These are phyloP conservation scores for Antechinus stuartii DNA, from an alignment of 2,113 vertebrate genomes.

Conservation along the genomic window DNA sequence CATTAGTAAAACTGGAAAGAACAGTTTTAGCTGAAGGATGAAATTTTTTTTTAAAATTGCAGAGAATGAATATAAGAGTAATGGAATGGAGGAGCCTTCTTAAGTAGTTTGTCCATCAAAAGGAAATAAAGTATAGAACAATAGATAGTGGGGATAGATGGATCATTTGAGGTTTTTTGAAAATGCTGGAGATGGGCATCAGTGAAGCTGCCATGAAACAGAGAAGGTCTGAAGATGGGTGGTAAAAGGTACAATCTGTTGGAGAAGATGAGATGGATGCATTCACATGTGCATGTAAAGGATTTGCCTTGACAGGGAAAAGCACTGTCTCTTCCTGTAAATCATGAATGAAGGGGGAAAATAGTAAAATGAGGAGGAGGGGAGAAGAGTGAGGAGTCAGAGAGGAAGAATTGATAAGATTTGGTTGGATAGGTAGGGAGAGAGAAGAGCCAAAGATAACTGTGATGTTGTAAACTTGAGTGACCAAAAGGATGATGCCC, in stretches of 20 bases:
- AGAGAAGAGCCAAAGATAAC: background rate
- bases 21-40: too few relatives aligned
- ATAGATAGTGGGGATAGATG: background rate
- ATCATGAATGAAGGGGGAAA: background rate
- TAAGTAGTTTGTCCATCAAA: too few relatives aligned
- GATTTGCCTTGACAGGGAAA: background rate
- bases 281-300: background rate
- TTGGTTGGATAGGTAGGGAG: background rate
- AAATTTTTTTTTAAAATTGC: too few relatives aligned
- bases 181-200: too few relatives aligned
- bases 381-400: background rate
- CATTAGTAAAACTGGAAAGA: too few relatives aligned
- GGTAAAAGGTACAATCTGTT: background rate
- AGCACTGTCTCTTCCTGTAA: background rate
- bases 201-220: too few relatives aligned
- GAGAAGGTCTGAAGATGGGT: background rate
- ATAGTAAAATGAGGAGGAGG: background rate
- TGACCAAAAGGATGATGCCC: background rate
- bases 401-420: background rate
- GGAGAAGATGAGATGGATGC: background rate
- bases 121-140: background rate
- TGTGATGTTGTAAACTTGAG: background rate
- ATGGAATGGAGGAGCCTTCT: too few relatives aligned
- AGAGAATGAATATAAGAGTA: too few relatives aligned
- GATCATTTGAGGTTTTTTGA: background rate